A percentile compares a stretch with the other conserved stretches of the same genome.
These are phyloP conservation scores for Vireo altiloquus DNA, from an alignment of 2,113 vertebrate species.

Conservation along the genomic window DNA sequence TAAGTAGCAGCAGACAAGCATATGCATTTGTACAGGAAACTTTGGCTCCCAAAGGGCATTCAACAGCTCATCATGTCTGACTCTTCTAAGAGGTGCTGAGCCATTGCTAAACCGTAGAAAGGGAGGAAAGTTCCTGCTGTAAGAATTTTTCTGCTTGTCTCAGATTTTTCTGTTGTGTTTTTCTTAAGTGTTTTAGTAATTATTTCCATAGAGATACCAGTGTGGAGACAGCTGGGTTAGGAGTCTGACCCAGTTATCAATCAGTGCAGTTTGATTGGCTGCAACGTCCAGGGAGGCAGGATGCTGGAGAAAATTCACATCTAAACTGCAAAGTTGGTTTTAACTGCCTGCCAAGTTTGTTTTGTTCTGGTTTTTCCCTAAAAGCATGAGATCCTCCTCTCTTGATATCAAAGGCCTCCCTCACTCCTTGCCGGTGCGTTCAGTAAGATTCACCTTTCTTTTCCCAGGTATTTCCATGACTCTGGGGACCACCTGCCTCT, in stretches of 20 bases:
- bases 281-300: neutral
- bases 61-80: constrained; percentile 28
- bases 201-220: neutral
- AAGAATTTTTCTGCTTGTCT: neutral
- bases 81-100: constrained; percentile 32
- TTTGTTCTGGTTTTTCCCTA: neutral
- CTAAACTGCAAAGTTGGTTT: neutral
- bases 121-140: neutral
- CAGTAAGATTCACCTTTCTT: neutral
- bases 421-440: neutral
- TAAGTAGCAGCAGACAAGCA: neutral
- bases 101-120: neutral
- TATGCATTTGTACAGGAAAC: neutral
- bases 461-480: neutral
- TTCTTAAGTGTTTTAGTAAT: neutral
- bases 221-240: neutral
- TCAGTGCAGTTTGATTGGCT: neutral
- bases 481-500: neutral
- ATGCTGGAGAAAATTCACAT: neutral
- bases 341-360: neutral
- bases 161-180: neutral
- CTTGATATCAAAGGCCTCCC: neutral
- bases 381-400: neutral
- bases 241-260: neutral
- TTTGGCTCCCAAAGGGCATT: constrained; percentile 16